These are phyloP conservation scores for Progne subis DNA, from an alignment of 2,113 vertebrate genomes.

Conservation along the genomic window DNA sequence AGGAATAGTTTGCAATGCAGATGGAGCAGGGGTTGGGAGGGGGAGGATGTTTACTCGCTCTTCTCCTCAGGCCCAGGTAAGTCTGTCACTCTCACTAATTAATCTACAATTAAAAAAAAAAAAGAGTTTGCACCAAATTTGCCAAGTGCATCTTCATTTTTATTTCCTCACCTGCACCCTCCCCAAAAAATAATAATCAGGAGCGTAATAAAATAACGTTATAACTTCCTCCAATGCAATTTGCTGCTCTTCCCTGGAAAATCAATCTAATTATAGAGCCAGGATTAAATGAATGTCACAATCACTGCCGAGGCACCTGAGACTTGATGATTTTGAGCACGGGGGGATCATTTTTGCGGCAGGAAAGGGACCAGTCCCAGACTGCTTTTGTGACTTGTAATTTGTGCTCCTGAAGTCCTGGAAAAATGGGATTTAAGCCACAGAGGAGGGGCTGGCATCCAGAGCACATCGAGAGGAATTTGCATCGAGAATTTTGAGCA, in stretches of 20 bases:
- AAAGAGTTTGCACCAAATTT: too few relatives aligned
- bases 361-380: background rate
- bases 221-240: conserved; percentile 48
- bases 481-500: background rate
- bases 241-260: conserved; percentile 44
- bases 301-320: background rate
- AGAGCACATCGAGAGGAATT: accelerated
- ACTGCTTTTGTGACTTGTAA: background rate
- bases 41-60: conserved; percentile 35
- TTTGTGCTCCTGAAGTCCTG: background rate
- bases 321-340: background rate
- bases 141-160: background rate
- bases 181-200: background rate
- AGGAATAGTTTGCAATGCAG: conserved; percentile 39
- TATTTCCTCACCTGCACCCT: conserved; percentile 12
- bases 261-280: conserved; percentile 58
- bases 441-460: accelerated
- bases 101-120: conserved; percentile 27
- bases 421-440: background rate
- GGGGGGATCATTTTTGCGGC: background rate
- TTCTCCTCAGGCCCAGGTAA: conserved; percentile 20
- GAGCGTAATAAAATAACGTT: conserved; percentile 36
- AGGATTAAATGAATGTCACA: conserved; percentile 46
- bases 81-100: conserved; percentile 43
- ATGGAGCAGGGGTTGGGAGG: background rate